These are phyloP conservation scores for Cavia porcellus DNA, from an alignment of 2,113 vertebrate genomes.

Conservation along the genomic window DNA sequence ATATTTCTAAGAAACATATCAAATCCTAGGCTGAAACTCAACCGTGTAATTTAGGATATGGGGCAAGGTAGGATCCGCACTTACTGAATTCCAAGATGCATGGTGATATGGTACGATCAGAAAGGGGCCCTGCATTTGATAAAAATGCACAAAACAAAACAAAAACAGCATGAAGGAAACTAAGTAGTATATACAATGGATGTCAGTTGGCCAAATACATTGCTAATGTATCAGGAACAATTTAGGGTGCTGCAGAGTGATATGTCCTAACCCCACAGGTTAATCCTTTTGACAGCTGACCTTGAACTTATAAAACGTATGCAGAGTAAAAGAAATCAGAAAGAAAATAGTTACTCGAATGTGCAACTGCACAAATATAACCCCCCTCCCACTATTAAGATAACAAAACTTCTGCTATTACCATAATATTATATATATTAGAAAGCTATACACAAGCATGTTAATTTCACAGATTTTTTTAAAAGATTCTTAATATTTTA, in stretches of 20 bases:
- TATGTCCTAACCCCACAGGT: conserved; percentile 88
- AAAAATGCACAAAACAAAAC: conserved; percentile 86
- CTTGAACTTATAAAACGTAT: conserved; percentile 89
- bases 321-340: conserved; percentile 89
- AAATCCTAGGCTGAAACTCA: conserved; percentile 85
- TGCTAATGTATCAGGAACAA: conserved; percentile 88
- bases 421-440: conserved; percentile 98
- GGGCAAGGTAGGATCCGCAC: conserved; percentile 79
- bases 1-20: conserved; percentile 80
- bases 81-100: conserved; percentile 89
- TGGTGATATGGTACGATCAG: conserved; percentile 86
- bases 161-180: conserved; percentile 86
- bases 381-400: conserved; percentile 96
- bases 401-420: conserved; percentile 95
- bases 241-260: conserved; percentile 86
- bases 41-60: conserved; percentile 79
- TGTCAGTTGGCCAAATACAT: conserved; percentile 90
- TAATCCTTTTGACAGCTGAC: conserved; percentile 87
- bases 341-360: conserved; percentile 91
- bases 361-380: conserved; percentile 96
- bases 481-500: conserved; percentile 99
- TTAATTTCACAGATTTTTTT: conserved; percentile 99
- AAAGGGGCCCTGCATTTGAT: conserved; percentile 88
- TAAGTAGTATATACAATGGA: conserved; percentile 91
- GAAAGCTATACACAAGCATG: conserved; percentile 99